Conservation (phyloP, 1,140 invertebrate species). For the Eumaeus atala region DNA sequence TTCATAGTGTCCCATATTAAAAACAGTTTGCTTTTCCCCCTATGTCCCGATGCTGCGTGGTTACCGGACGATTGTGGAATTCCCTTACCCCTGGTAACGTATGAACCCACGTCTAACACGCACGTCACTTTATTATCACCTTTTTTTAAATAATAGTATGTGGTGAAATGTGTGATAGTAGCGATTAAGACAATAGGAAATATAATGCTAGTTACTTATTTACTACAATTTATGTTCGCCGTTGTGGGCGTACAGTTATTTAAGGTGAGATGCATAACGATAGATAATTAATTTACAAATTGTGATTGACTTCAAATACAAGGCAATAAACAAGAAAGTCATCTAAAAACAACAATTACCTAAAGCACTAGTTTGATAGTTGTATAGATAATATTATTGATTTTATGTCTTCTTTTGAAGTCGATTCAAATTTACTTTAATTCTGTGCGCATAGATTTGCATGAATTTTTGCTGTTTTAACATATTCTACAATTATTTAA, state of each 20-base stretch:
- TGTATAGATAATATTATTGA: no score
- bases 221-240: slow-evolving; percentile 99
- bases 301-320: no score
- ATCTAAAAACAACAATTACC: neutral
- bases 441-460: neutral
- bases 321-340: neutral
- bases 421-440: slow-evolving; percentile 4
- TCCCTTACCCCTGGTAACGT: slow-evolving; percentile 59
- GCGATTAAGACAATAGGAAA: slow-evolving; percentile 99
- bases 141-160: slow-evolving; percentile 82
- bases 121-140: slow-evolving; percentile 22
- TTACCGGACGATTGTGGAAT: slow-evolving; percentile 42
- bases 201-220: slow-evolving; percentile 99
- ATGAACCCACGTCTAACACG: slow-evolving; percentile 49
- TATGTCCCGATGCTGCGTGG: slow-evolving; percentile 62
- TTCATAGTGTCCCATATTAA: slow-evolving; percentile 46
- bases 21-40: slow-evolving; percentile 61
- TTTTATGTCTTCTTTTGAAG: neutral
- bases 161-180: slow-evolving; percentile 99
- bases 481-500: no score
- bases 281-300: no score
- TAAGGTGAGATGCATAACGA: slow-evolving; percentile 81
- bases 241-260: slow-evolving; percentile 99
- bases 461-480: no score
- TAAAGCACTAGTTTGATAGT: no score